Evolutionary conservation across 2,797 vertebrate genomes (phyloP).

Genomic region (Tokudaia muenninki): DNA sequence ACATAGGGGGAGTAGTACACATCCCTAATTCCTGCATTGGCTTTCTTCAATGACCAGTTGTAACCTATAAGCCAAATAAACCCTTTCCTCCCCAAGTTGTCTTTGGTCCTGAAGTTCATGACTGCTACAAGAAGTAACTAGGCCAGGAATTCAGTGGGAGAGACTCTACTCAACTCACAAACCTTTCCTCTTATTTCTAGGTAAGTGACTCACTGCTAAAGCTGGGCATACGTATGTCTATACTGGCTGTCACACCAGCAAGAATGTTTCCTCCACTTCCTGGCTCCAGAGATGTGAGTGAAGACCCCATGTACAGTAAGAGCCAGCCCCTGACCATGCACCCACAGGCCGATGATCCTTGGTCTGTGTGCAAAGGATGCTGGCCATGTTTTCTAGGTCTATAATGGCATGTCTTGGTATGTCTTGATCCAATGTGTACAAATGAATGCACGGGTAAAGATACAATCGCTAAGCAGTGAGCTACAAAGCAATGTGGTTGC

Average conservation of each 20-base stretch:
- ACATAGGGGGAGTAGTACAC: too few relatives aligned
- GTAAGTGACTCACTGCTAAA: conserved; percentile 85
- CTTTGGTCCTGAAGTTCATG: neutral
- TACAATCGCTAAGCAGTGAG: neutral
- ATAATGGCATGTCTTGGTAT: neutral
- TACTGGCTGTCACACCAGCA: neutral
- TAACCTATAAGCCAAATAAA: neutral
- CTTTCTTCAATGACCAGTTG: neutral
- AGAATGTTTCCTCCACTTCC: neutral
- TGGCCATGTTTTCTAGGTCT: neutral
- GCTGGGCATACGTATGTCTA: neutral
- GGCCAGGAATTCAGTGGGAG: neutral
- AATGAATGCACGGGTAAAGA: neutral
- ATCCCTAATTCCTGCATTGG: neutral
- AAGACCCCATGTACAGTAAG: conserved; percentile 72
- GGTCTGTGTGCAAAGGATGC: neutral
- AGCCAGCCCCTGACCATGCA: neutral
- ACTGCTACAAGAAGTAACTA: neutral
- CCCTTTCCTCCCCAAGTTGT: neutral
- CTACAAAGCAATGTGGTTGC: neutral
- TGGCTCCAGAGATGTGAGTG: neutral
- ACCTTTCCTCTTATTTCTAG: conserved; percentile 72
- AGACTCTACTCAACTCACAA: conserved; percentile 54
- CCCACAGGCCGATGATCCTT: neutral
- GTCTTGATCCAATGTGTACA: neutral